Evolutionary conservation across 1,140 invertebrate genomes (phyloP), one percentile per base, ranked within the genome.

Genomic region (Sycophila sp.): DNA sequence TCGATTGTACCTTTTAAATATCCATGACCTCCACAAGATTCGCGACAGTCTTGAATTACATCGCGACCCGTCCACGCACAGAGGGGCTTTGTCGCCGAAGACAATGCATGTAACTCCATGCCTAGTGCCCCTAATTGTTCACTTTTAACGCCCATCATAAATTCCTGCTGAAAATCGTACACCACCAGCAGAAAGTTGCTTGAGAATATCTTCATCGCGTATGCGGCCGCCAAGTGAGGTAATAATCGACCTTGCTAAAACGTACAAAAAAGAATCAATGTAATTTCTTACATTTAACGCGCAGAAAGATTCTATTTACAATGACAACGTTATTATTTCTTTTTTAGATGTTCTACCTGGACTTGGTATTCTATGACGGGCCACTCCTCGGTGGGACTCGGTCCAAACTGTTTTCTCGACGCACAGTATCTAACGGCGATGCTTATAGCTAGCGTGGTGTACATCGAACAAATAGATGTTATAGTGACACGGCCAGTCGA

Each of bases 391-490:
- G 88, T 83, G 11, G 87, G 81, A 11, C 90, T 85, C 7, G 91
- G 91, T 5, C 94, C 94, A 86, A 98, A 99, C 86, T 99, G 97
- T 83, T 90, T 92, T 45, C 97, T 87, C 0, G 94, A 92, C 3
- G 94, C 94, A 40, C 95, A 94, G 87, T 99, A 98, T 47, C 97
- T 89, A 19, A 97, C 88, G 0, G 96, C 94, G 73, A 98, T 97
- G 0, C 92, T 89, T 2, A 97, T 82, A 10, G 92, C 93, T 71
- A 92, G 87, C 36, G 89, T 87, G 34, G 96, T 80, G 55, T 94
- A 87, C 86, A 93, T 87, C 7, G 89, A 86, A 73, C 92, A 92
- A 78, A 97, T 93, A 45, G 87, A 88, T 62, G 91, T 89, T 49
- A 93, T 93, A 36, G 88, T 90, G 7, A 94, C 90, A 56, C 96